phyloP scores from a whole-genome alignment of 2,113 vertebrate genomes.

The Microtus ochrogaster region DNA sequence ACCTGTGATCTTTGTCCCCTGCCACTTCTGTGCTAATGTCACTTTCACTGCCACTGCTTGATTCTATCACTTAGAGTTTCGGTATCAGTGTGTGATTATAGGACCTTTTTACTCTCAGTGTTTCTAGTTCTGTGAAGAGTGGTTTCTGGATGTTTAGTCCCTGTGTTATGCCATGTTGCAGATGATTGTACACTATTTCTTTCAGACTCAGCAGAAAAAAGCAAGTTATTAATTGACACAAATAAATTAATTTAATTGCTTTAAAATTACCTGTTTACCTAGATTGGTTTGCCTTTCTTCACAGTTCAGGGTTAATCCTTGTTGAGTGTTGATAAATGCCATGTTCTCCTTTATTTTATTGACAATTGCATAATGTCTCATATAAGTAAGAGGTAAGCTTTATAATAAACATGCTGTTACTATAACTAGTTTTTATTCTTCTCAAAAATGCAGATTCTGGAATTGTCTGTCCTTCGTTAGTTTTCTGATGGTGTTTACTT shows the following conservation, averaged over 20 bases:
- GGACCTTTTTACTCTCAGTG: background rate
- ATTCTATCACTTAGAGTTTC: background rate
- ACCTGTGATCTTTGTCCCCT: no score
- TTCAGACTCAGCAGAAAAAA: background rate
- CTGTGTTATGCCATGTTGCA: background rate
- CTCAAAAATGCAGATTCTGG: conserved; percentile 77
- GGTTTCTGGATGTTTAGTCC: background rate
- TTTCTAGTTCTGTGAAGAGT: background rate
- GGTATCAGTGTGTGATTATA: background rate
- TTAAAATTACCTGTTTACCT: conserved; percentile 32
- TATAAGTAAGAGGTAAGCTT: conserved; percentile 13
- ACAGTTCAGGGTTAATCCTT: background rate
- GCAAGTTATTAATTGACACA: background rate
- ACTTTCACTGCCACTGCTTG: background rate
- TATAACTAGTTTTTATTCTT: conserved; percentile 36
- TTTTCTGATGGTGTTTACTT: conserved; percentile 76
- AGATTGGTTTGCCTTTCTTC: background rate
- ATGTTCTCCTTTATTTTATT: conserved; percentile 36
- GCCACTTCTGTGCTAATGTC: background rate
- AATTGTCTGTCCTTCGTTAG: conserved; percentile 72
- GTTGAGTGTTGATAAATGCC: background rate
- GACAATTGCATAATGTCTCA: background rate
- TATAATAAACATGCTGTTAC: background rate
- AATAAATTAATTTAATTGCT: background rate
- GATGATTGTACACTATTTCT: background rate